A percentile compares a stretch with the other conserved stretches of the same genome.
Evolutionary conservation across 2,888 invertebrate genomes (phyloP).

Genomic region (Polyommatus iphigenia): DNA sequence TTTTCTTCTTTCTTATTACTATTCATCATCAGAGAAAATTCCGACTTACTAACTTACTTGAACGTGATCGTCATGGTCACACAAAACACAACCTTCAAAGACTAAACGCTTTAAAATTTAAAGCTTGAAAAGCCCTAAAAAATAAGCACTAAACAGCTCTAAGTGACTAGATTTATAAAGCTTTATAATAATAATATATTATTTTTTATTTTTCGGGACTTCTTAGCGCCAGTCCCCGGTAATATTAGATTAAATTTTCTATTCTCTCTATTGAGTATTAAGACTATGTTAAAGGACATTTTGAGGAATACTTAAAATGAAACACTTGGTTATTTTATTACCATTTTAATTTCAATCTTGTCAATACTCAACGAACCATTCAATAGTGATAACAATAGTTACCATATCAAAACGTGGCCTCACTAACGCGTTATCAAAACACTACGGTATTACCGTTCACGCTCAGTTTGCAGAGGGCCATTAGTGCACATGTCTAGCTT

Average conservation of each 20-base stretch:
- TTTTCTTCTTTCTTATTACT: neutral
- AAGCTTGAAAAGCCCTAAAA: too few species aligned
- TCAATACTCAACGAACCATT: slow-evolving; percentile 69
- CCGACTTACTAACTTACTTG: neutral
- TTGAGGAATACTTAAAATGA: slow-evolving; percentile 44
- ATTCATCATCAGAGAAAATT: neutral
- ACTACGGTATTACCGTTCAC: slow-evolving; percentile 59
- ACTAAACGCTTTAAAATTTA: too few species aligned
- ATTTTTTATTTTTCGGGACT: too few species aligned
- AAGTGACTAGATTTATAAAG: too few species aligned
- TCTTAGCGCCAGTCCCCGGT: too few species aligned
- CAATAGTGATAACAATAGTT: slow-evolving; percentile 78
- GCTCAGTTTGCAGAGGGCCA: neutral
- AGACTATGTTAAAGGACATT: neutral
- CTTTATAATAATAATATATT: too few species aligned
- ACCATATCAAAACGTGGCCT: slow-evolving; percentile 76
- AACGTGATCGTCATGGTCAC: too few species aligned
- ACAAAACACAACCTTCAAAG: too few species aligned
- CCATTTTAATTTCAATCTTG: slow-evolving; percentile 57
- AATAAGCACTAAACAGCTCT: too few species aligned
- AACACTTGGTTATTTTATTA: slow-evolving; percentile 46
- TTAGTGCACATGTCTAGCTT: neutral
- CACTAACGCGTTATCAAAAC: slow-evolving; percentile 71
- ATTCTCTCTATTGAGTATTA: neutral
- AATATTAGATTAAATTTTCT: too few species aligned